A percentile compares a stretch with the other conserved stretches of the same genome.
phyloP scores from a whole-genome alignment of 1,140 invertebrate genomes.

The Oppia nitens region DNA sequence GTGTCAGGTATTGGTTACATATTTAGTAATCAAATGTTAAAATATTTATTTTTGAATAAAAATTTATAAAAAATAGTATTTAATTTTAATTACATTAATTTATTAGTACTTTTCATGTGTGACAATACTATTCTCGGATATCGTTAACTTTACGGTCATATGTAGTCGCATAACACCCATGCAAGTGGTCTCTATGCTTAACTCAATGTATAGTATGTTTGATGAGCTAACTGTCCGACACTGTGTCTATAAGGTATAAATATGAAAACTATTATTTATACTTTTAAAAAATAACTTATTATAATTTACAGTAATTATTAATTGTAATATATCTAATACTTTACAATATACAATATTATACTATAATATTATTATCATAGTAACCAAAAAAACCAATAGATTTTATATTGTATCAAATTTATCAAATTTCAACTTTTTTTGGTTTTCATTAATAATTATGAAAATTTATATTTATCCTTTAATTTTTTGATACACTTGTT shows the following conservation, averaged over 20 bases:
- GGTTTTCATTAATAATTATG: too few relatives aligned
- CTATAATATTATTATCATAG: too few relatives aligned
- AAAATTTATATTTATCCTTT: too few relatives aligned
- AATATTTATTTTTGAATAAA: not conserved
- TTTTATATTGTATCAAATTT: too few relatives aligned
- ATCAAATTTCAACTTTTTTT: too few relatives aligned
- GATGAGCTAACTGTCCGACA: slow-evolving; percentile 91
- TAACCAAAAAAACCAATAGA: too few relatives aligned
- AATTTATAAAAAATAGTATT: not conserved
- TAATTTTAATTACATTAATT: not conserved
- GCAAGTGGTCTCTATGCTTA: slow-evolving; percentile 39
- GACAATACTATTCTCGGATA: slow-evolving; percentile 48
- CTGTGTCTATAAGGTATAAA: slow-evolving; percentile 75
- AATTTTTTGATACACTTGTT: too few relatives aligned
- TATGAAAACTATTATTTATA: not conserved
- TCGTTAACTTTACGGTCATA: slow-evolving; percentile 89
- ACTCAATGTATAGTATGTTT: slow-evolving; percentile 45
- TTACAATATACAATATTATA: too few relatives aligned
- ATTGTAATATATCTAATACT: too few relatives aligned
- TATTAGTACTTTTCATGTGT: slow-evolving; percentile 41
- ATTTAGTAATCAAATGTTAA: not conserved
- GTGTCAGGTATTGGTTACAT: slow-evolving; percentile 59
- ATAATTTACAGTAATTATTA: too few relatives aligned
- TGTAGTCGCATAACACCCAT: slow-evolving; percentile 81
- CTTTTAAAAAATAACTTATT: too few relatives aligned